Base-by-base conservation (phyloP, 2,113 vertebrate genomes). In the Phylloscopus whistleri region DNA sequence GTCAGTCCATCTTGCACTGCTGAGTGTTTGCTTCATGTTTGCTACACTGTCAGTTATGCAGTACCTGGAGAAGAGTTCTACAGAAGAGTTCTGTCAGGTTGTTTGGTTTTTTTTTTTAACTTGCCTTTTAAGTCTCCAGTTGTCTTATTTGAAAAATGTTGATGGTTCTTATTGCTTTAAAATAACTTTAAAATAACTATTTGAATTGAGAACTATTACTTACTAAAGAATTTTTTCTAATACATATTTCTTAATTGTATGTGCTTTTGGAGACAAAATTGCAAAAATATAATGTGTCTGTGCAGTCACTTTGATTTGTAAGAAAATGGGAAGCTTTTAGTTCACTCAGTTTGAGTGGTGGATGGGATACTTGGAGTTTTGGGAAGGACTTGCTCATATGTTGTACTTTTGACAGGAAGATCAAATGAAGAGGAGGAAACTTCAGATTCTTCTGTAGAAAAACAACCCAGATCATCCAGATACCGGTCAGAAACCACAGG, bases 391-490 rank as follows among this genome's bases (percentile, higher is more conserved):
- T 55, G 28, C 55, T 90, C 18, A 76, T 69, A 6, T 70, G 19
- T 60, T 78, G 19, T 41, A 7, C 41, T 96, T 89, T 68, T 77
- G 85, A 89, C 95, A 97, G 98, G 99, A 93, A 98, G 97, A 79
- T 98, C 98, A 81, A 98, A 98, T 96, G 98, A 98, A 86, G 98
- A 99, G 52, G 98, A 98, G 60, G 98, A 98, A 76, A 96, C 96
- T 84, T 98, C 98, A 33, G 93, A 97, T 67, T 94, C 94, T 53
- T 95, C 98, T 46, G 69, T 97, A 87, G 99, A 99, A 80, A 98
- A 98, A 56, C 98, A 98, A 49, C 96, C 97, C 51, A 98, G 98
- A 64, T 92, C 97, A 63, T 93, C 97, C 60, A 98, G 98, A 93
- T 96, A 97, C 33, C 96, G 96, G 44, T 35, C 95, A 28, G 98